These are phyloP conservation scores for Paramormyrops hopkinsi DNA, from an alignment of 2,797 vertebrate genomes.

Conservation along the genomic window DNA sequence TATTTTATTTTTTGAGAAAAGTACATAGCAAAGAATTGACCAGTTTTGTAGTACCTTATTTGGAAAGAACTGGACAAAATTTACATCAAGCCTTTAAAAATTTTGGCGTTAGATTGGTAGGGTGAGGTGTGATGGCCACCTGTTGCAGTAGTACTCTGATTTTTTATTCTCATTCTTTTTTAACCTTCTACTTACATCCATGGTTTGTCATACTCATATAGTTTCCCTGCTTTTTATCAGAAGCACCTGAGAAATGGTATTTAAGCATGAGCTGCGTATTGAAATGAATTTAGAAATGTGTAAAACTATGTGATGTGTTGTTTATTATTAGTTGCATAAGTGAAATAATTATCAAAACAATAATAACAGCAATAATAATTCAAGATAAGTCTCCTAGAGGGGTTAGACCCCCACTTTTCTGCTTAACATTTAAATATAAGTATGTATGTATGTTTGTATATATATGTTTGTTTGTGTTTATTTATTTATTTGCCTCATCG, in stretches of 20 bases:
- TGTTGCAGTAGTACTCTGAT: not conserved
- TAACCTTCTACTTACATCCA: not conserved
- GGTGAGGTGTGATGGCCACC: not conserved
- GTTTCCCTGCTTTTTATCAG: not conserved
- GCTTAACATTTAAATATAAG: not conserved
- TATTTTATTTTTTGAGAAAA: not conserved
- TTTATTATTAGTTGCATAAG: not conserved
- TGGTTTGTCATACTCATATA: not conserved
- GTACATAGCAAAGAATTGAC: not conserved
- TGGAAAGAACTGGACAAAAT: not conserved
- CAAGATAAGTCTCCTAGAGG: not conserved
- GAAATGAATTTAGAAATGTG: not conserved
- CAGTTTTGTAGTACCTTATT: not conserved
- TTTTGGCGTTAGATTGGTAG: not conserved
- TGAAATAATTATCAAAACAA: not conserved
- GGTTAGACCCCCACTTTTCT: not conserved
- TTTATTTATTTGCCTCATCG: not conserved
- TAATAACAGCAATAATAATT: not conserved
- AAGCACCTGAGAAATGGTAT: not conserved
- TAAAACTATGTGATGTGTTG: not conserved
- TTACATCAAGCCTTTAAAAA: not conserved
- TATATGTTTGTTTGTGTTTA: not conserved
- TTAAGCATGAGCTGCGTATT: not conserved
- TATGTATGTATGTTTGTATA: not conserved
- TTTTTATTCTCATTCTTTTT: not conserved